Conservation (phyloP, 2,888 invertebrate genomes). For the Heliconius erato region DNA sequence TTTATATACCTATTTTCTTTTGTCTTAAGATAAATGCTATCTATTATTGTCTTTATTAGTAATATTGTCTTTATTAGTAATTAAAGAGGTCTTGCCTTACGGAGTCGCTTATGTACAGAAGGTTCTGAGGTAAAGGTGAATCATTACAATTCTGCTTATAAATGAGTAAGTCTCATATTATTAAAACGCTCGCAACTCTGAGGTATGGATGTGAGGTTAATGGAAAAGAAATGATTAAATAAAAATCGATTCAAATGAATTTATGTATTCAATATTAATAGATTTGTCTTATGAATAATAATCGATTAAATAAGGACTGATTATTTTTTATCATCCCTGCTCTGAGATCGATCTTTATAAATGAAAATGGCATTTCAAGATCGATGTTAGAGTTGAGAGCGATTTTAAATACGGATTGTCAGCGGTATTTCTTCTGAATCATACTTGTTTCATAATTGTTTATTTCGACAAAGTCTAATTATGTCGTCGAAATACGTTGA, state of each 20-base stretch:
- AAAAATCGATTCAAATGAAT: no score
- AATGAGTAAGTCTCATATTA: background rate
- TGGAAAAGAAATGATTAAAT: no score
- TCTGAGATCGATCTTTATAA: no score
- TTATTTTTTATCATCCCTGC: no score
- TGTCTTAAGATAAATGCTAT: background rate
- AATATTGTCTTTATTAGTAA: background rate
- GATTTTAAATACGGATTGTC: background rate
- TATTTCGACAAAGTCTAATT: background rate
- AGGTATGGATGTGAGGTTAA: no score
- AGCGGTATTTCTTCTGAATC: background rate
- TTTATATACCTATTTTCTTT: background rate
- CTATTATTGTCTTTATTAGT: background rate
- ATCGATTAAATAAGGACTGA: no score
- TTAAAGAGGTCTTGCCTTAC: background rate
- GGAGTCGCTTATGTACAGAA: background rate
- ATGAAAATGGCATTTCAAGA: no score
- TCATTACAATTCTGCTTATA: slow-evolving; percentile 3
- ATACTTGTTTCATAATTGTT: background rate
- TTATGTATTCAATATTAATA: no score
- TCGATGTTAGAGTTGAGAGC: no score
- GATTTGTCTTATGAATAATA: no score
- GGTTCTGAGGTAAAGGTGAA: background rate
- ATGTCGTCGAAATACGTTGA: background rate
- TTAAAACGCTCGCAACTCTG: no score